These are phyloP conservation scores for Frankliniella fusca DNA, from an alignment of 2,888 invertebrate genomes.

Conservation along the genomic window DNA sequence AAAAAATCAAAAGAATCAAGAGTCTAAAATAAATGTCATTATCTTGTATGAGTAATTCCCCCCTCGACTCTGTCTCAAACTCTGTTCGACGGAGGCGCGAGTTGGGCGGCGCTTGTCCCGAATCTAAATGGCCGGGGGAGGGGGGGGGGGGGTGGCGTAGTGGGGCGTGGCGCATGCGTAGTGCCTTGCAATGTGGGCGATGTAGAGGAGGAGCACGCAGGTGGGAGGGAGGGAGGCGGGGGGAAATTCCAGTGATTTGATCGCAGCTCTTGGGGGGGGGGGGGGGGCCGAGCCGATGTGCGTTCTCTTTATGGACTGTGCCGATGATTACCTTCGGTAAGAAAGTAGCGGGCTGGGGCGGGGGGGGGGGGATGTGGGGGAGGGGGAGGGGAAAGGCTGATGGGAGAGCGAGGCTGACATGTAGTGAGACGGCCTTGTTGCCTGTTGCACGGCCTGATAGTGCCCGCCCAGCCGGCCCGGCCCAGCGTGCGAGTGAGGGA, in stretches of 20 bases:
- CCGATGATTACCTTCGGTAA: constrained; percentile 21
- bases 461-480: too few relatives aligned
- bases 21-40: too few relatives aligned
- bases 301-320: constrained; percentile 13
- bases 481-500: too few relatives aligned
- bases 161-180: neutral
- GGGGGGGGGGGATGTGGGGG: neutral
- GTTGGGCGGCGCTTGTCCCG: neutral
- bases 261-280: neutral
- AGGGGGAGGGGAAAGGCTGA: neutral
- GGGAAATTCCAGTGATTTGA: constrained; percentile 20
- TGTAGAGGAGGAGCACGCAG: neutral
- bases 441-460: neutral
- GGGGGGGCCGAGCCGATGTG: neutral
- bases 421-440: neutral
- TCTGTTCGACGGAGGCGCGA: too few relatives aligned
- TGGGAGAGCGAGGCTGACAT: neutral
- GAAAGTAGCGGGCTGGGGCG: neutral
- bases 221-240: neutral
- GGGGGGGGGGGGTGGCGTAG: neutral
- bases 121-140: neutral
- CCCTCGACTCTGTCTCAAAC: too few relatives aligned
- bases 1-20: too few relatives aligned
- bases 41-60: too few relatives aligned
- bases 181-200: too few relatives aligned